Evolutionary conservation across 2,797 vertebrate species (phyloP), one percentile per base, ranked within the genome.

Genomic region (Aulostomus chinensis): DNA sequence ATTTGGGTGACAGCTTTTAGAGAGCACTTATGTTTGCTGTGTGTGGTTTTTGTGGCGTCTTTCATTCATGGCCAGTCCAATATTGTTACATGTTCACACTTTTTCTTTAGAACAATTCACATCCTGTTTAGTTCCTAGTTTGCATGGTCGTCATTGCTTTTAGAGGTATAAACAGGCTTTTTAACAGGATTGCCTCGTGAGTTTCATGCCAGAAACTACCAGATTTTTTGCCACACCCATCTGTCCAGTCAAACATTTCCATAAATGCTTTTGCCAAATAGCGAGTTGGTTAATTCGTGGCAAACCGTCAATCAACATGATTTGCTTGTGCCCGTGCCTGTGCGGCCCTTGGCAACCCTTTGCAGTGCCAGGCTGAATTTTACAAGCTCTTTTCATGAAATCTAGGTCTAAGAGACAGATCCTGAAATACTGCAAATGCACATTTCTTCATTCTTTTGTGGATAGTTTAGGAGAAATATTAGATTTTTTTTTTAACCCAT

Each of bases 1-100:
- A 68, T 46, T 68, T 45, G 15, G 29, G 6, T 40, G 47, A 38
- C 50, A 78, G 40, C 41, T 49, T 58, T 55, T 57, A 52, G 60
- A 21, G 15, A 26, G 25, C 14, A 32, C 29, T 20, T 50, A 29
- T 29, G 21, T 45, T 15, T 17, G 17, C 25, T 16, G 29, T 39
- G 30, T 33, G 30, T 24, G 3, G 48, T 20, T 49, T 40, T 34
- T 18, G 24, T 9, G 18, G 38, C 17, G 12, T 39, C 16, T 16
- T 30, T 37, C 11, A 29, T 43, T 52, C n/a, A 36, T 42, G 5
- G 5, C 4, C 14, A 14, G 13, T 25, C 12, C 8, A 13, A 12
- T 22, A 15, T 12, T 21, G 14, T 9, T 2, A 12, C 14, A 10
- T 42, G 9, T 9, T 24, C 11, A 8, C 16, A 10, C 15, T 11